Evolutionary conservation across 2,888 invertebrate species (phyloP).

Genomic region (Labia minor): DNA sequence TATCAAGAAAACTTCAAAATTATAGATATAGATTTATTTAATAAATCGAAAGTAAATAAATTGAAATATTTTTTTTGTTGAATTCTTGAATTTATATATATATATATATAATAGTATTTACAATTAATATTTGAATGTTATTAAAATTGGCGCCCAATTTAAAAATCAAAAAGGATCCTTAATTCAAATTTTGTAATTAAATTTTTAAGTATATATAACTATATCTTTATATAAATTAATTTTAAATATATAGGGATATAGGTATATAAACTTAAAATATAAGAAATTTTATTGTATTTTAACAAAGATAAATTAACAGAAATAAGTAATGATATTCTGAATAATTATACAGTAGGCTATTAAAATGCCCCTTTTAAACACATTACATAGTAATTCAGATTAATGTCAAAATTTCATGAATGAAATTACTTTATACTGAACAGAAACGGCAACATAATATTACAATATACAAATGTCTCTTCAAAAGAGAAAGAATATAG

Average conservation of each 20-base stretch:
- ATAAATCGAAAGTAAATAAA: not conserved
- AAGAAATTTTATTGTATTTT: not conserved
- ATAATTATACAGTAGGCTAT: slow-evolving; percentile 3
- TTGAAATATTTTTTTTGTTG: not conserved
- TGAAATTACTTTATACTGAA: slow-evolving; percentile 13
- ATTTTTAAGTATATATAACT: not conserved
- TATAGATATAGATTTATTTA: not conserved
- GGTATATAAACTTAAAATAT: slow-evolving; percentile 1
- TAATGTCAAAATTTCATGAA: slow-evolving; percentile 8
- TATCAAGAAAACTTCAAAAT: not conserved
- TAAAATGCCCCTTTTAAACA: slow-evolving; percentile 4
- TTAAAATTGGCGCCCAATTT: not conserved
- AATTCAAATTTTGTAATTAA: not conserved
- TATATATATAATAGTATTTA: not conserved
- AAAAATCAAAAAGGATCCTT: not conserved
- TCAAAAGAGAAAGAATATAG: not conserved
- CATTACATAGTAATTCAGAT: slow-evolving; percentile 13
- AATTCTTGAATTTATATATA: not conserved
- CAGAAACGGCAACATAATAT: slow-evolving; percentile 13
- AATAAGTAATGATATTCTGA: not conserved
- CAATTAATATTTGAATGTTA: not conserved
- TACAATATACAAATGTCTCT: not conserved
- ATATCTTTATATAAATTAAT: not conserved
- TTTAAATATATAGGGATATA: not conserved
- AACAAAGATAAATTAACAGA: not conserved